Base-by-base conservation (phyloP, 1,140 invertebrate genomes). In the Diprion similis region DNA sequence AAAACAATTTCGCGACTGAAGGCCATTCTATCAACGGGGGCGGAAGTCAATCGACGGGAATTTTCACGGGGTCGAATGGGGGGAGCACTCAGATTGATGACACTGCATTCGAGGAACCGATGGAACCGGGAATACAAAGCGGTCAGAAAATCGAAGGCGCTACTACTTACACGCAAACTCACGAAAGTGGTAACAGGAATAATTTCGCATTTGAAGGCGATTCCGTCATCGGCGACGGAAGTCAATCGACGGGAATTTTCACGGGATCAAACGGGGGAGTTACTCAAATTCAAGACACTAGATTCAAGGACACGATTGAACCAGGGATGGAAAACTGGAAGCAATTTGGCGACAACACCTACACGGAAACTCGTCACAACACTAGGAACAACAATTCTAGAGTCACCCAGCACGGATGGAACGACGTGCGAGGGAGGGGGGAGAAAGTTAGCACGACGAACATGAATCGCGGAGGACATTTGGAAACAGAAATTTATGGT, bases 381-480 rank as follows among this genome's bases (percentile, higher is more conserved):
- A 37, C 24, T 37, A 37, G 24, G 24, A 1, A 6, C 24, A 37
- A 37, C 24, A 1, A 37, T 64, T 64, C 17, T 7, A 7, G 69
- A 64, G 46, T 1, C 3, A 7, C 15, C 6, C 15, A 45, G 17
- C n/a, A 64, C 10, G 15, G 9, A 24, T 67, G 13, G 18, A 68
- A 72, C n/a, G 74, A 46, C 51, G 18, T 46, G n/a, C n/a, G 17
- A 17, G 51, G 46, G 69, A 66, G 2, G 46, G n/a, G 18, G n/a
- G 48, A 59, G 65, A 68, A 47, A 73, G 51, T 46, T 24, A 9
- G 24, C 24, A 6, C 2, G 24, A 37, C 24, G 8, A 47, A 73
- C 17, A 8, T 51, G 11, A n/a, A n/a, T 68, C 15, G 45, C 1
- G 68, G 46, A 3, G 17, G 48, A 45, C 46, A 70, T 46, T 46